A percentile compares a stretch with the other conserved stretches of the same genome.
These are phyloP conservation scores for Caranx ignobilis DNA, from an alignment of 2,113 vertebrate genomes.

Conservation along the genomic window DNA sequence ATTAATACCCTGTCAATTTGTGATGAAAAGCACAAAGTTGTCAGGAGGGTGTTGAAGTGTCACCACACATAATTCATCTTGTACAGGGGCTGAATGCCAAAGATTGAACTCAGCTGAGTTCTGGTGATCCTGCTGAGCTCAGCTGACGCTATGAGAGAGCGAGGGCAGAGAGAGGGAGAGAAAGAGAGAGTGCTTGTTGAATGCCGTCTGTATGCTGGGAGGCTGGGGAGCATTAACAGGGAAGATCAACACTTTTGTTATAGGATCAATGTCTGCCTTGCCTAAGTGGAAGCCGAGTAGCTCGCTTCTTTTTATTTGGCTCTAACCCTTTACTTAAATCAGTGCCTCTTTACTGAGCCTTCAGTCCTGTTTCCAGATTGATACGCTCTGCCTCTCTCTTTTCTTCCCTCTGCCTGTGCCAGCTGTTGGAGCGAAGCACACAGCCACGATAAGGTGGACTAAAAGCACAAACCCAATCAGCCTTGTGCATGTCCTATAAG, in stretches of 20 bases:
- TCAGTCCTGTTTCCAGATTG: slow-evolving; percentile 8
- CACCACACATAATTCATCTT: slow-evolving; percentile 34
- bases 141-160: slow-evolving; percentile 47
- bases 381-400: neutral
- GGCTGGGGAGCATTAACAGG: neutral
- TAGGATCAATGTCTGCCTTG: slow-evolving; percentile 12
- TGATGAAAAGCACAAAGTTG: slow-evolving; percentile 45
- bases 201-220: slow-evolving; percentile 3
- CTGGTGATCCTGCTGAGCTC: slow-evolving; percentile 60
- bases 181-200: slow-evolving; percentile 21
- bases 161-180: neutral
- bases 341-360: slow-evolving; percentile 8
- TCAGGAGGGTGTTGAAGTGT: slow-evolving; percentile 41
- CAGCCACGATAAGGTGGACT: slow-evolving; percentile 9
- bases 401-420: neutral
- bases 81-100: slow-evolving; percentile 12
- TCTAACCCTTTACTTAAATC: slow-evolving; percentile 17
- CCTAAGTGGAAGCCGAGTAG: neutral
- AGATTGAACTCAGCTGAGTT: slow-evolving; percentile 24
- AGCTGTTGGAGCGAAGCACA: slow-evolving; percentile 2
- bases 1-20: slow-evolving; percentile 40
- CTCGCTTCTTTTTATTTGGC: neutral
- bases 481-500: slow-evolving; percentile 3
- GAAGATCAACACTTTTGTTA: slow-evolving; percentile 23
- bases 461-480: slow-evolving; percentile 33